Percentiles rank a stretch among this genome's conserved stretches.
These are phyloP conservation scores for Poecilia gillii DNA, from an alignment of 2,797 vertebrate species.

Conservation along the genomic window DNA sequence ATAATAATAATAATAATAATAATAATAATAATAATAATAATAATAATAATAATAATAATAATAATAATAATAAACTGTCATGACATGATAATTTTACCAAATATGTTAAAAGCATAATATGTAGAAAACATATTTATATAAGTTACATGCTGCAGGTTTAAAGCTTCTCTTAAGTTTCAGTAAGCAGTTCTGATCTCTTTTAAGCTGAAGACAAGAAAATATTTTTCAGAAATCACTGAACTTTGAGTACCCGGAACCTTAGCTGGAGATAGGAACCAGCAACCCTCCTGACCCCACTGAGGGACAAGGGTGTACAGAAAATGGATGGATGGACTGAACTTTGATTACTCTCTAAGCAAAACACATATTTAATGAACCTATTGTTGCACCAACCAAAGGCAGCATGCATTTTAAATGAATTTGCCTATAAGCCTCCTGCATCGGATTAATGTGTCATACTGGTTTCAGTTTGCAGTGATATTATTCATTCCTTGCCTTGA, in stretches of 20 bases:
- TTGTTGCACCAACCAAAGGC: neutral
- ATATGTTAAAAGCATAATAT: too few species aligned
- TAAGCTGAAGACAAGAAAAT: slow-evolving; percentile 21
- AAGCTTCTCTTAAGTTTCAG: slow-evolving; percentile 33
- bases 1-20: too few species aligned
- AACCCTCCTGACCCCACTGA: too few species aligned
- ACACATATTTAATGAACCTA: neutral
- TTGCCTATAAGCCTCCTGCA: slow-evolving; percentile 30
- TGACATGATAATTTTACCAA: too few species aligned
- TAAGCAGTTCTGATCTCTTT: slow-evolving; percentile 35
- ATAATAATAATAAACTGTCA: too few species aligned
- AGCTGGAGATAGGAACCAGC: too few species aligned
- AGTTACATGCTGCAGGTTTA: neutral
- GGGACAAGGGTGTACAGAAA: too few species aligned
- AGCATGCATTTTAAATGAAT: slow-evolving; percentile 7
- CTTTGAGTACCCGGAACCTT: neutral
- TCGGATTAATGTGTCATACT: slow-evolving; percentile 47
- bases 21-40: too few species aligned
- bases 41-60: too few species aligned
- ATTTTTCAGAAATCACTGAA: neutral
- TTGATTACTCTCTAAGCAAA: neutral
- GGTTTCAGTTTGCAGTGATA: slow-evolving; percentile 44
- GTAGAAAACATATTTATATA: too few species aligned
- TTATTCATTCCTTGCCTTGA: slow-evolving; percentile 37
- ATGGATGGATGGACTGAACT: neutral